Conservation (phyloP, 35 echinoderm and acorn worm species). For the Hemicentrotus pulcherrimus region DNA sequence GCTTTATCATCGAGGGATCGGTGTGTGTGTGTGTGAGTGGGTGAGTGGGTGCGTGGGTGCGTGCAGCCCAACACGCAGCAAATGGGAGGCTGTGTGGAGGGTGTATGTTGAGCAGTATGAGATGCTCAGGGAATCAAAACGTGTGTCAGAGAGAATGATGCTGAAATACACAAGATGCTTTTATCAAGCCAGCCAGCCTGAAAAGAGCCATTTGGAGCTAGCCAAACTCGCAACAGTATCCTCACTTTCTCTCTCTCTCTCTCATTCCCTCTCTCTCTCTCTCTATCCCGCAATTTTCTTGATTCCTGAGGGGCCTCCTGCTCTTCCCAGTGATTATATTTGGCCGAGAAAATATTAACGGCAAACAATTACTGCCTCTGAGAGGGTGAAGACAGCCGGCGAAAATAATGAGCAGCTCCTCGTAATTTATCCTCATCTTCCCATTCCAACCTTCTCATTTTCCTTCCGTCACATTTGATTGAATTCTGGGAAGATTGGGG, state of each 20-base stretch:
- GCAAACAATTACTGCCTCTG: not conserved
- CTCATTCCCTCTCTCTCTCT: not conserved
- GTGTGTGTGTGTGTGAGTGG: not conserved
- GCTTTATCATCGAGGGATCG: not conserved
- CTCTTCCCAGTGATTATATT: not conserved
- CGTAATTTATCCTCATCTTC: not conserved
- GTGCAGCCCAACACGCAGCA: not conserved
- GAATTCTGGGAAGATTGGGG: not conserved
- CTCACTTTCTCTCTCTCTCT: not conserved
- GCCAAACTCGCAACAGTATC: not conserved
- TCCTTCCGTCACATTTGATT: not conserved
- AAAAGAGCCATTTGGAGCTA: not conserved
- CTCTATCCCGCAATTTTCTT: not conserved
- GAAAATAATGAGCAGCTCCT: not conserved
- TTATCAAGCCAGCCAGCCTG: not conserved
- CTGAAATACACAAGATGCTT: not conserved
- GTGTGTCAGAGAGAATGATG: not conserved
- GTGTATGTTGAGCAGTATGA: not conserved
- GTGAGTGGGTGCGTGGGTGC: not conserved
- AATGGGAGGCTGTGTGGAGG: not conserved
- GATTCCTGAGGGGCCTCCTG: not conserved
- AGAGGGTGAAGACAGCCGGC: not conserved
- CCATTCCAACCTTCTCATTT: not conserved
- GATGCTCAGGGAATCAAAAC: not conserved
- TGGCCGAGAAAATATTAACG: constrained; percentile 10